A percentile compares a stretch with the other conserved stretches of the same genome.
Evolutionary conservation across 2,797 vertebrate genomes (phyloP).

Genomic region (Spondyliosoma cantharus): DNA sequence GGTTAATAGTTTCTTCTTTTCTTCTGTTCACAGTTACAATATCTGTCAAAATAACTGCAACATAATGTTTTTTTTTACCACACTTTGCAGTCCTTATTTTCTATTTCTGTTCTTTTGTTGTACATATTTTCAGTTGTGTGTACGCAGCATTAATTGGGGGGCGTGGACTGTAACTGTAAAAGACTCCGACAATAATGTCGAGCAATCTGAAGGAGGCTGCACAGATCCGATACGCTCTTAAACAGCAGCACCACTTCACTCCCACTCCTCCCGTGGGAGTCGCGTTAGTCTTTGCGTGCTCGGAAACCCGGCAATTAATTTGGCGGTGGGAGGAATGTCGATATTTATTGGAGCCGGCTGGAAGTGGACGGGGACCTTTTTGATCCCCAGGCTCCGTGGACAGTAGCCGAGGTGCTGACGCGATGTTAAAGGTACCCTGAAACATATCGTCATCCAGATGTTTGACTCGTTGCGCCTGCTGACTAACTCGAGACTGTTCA

Average conservation of each 20-base stretch:
- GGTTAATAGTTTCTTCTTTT: too few relatives aligned
- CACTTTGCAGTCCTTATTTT: too few relatives aligned
- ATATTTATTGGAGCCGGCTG: slow-evolving; percentile 66
- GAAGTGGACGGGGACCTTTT: slow-evolving; percentile 54
- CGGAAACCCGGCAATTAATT: slow-evolving; percentile 63
- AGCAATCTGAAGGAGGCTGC: slow-evolving; percentile 1
- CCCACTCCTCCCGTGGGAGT: slow-evolving; percentile 60
- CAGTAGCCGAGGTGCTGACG: slow-evolving; percentile 19
- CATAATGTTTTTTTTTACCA: too few relatives aligned
- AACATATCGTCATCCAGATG: slow-evolving; percentile 21
- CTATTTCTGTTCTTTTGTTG: too few relatives aligned
- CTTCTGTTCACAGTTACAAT: too few relatives aligned
- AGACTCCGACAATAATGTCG: slow-evolving; percentile 4
- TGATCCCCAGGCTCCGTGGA: slow-evolving; percentile 37
- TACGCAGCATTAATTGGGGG: too few relatives aligned
- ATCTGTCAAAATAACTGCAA: too few relatives aligned
- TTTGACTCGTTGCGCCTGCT: slow-evolving; percentile 7
- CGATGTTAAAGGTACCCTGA: slow-evolving; percentile 11
- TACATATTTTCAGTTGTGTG: too few relatives aligned
- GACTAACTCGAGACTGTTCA: slow-evolving; percentile 13
- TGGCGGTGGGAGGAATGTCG: slow-evolving; percentile 54
- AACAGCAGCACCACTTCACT: slow-evolving; percentile 37
- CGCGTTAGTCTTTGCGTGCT: slow-evolving; percentile 31
- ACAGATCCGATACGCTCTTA: background rate
- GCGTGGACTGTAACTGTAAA: too few relatives aligned